Conservation (phyloP, 2,797 vertebrate genomes). For the Thalassophryne amazonica region DNA sequence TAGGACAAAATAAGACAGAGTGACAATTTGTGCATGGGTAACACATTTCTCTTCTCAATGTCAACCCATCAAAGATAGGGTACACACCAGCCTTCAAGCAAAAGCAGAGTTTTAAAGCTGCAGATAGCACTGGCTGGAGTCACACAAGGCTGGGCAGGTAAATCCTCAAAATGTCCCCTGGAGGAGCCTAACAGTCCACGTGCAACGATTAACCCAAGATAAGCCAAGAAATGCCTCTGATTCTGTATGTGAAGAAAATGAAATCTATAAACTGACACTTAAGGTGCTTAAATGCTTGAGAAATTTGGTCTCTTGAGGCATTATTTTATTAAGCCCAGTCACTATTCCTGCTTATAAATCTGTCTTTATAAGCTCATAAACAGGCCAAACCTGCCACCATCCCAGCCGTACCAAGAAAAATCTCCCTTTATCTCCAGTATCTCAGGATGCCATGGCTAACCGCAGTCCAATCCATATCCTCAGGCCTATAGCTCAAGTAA, state of each 20-base stretch:
- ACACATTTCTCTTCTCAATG: neutral
- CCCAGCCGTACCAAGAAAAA: conserved; percentile 10
- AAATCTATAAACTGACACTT: neutral
- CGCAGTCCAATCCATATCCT: conserved; percentile 51
- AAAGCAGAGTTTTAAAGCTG: neutral
- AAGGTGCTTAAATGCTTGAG: neutral
- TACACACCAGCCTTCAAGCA: neutral
- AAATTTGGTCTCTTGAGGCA: neutral
- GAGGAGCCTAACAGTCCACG: neutral
- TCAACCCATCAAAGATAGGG: conserved; percentile 1
- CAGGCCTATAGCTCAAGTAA: conserved; percentile 40
- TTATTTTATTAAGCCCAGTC: conserved; percentile 5
- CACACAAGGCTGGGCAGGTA: neutral
- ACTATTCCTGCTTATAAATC: conserved; percentile 3
- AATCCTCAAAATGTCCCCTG: neutral
- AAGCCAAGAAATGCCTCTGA: neutral
- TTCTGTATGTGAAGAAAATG: neutral
- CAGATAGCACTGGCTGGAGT: neutral
- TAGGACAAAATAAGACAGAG: neutral
- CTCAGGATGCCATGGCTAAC: conserved; percentile 31
- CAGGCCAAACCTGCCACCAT: conserved; percentile 3
- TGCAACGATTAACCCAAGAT: neutral
- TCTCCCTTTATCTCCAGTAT: conserved; percentile 36
- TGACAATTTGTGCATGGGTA: neutral
- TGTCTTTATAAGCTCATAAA: conserved; percentile 8